These are phyloP conservation scores for Leuciscus idus DNA, from an alignment of 2,113 vertebrate species.

Conservation along the genomic window DNA sequence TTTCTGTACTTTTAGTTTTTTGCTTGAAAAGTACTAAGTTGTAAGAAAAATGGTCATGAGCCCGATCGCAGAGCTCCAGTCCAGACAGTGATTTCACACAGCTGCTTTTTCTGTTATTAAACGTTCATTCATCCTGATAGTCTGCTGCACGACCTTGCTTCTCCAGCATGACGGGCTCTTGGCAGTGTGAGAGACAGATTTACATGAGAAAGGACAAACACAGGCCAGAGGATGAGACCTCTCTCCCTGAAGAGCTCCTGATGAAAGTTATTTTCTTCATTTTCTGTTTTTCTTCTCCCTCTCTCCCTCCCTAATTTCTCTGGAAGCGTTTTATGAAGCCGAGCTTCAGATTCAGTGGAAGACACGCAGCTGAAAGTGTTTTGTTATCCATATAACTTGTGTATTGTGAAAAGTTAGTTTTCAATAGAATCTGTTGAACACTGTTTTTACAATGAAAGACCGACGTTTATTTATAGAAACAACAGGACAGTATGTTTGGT, in stretches of 20 bases:
- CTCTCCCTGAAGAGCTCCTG: conserved; percentile 28
- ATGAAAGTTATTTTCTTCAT: neutral
- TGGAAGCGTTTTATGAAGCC: conserved; percentile 37
- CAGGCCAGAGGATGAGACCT: neutral
- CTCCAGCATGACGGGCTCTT: neutral
- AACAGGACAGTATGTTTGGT: neutral
- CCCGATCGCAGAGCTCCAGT: neutral
- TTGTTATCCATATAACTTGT: too few relatives aligned
- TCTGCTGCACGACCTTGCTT: neutral
- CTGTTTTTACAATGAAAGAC: neutral
- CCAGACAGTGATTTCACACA: neutral
- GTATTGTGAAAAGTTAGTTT: too few relatives aligned
- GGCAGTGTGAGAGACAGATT: conserved; percentile 15
- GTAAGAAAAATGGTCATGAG: neutral
- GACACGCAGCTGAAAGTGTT: neutral
- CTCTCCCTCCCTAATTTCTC: conserved; percentile 29
- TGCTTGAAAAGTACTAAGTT: neutral
- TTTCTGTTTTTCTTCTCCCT: neutral
- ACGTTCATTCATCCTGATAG: neutral
- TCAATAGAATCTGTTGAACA: neutral
- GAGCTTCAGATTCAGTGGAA: neutral
- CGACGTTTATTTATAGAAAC: neutral
- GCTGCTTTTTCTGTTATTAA: conserved; percentile 13
- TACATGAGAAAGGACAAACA: neutral
- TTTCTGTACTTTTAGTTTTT: neutral